A percentile compares a stretch with the other conserved stretches of the same genome.
These are phyloP conservation scores for Agriopis marginaria DNA, from an alignment of 2,888 invertebrate species.

Conservation along the genomic window DNA sequence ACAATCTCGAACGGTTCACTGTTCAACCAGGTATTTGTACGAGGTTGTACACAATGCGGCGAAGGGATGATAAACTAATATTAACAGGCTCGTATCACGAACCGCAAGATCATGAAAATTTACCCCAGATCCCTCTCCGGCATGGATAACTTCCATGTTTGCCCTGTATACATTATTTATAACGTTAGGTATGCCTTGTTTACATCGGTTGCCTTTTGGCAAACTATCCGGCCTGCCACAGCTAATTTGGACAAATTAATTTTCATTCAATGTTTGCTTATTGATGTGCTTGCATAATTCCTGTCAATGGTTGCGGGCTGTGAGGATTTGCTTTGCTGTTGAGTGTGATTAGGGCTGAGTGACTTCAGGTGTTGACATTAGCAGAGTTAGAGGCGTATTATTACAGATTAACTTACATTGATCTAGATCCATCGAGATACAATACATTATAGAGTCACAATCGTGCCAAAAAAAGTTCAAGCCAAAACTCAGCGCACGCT, in stretches of 20 bases:
- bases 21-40: constrained; percentile 66
- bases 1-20: constrained; percentile 53
- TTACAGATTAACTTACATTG: background rate
- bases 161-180: constrained; percentile 83
- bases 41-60: constrained; percentile 73
- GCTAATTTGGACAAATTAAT: constrained; percentile 68
- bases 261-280: constrained; percentile 61
- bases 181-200: constrained; percentile 77
- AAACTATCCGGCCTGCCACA: constrained; percentile 64
- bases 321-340: constrained; percentile 46
- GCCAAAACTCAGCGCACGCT: too few species aligned
- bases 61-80: constrained; percentile 81
- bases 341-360: constrained; percentile 36
- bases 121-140: constrained; percentile 75
- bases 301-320: constrained; percentile 44
- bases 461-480: too few species aligned
- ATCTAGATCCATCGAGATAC: background rate
- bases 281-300: constrained; percentile 54
- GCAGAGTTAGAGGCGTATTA: background rate
- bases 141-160: constrained; percentile 80
- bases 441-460: too few species aligned
- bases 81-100: constrained; percentile 79
- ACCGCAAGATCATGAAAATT: constrained; percentile 85
- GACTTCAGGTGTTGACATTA: constrained; percentile 1
- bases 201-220: constrained; percentile 73